Conservation (phyloP, 2,113 vertebrate species). For the Vicugna pacos region DNA sequence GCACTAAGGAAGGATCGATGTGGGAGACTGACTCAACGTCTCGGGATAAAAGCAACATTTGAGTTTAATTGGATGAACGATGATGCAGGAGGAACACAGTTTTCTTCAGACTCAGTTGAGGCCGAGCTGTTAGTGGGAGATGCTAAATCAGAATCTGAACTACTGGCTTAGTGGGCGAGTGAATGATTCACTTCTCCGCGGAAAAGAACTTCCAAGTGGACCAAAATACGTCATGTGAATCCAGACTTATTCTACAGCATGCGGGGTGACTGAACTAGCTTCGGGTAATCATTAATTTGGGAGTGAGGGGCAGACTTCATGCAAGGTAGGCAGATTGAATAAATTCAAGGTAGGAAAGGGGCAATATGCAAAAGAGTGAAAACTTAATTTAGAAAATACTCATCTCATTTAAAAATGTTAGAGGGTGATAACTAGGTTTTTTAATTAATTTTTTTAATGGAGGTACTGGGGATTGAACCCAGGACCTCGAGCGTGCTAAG, state of each 20-base stretch:
- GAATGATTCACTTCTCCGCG: background rate
- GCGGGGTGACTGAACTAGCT: background rate
- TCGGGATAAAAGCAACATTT: background rate
- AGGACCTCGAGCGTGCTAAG: too few relatives aligned
- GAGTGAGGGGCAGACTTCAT: background rate
- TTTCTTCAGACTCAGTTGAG: background rate
- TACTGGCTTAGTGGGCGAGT: accelerated
- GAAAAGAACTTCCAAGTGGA: background rate
- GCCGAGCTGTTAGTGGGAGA: background rate
- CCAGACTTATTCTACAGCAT: background rate
- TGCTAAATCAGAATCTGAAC: background rate
- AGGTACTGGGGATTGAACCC: too few relatives aligned
- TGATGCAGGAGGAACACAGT: accelerated
- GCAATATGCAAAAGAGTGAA: background rate
- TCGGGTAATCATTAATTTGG: background rate
- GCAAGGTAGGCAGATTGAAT: background rate
- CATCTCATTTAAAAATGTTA: too few relatives aligned
- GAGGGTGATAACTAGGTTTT: too few relatives aligned
- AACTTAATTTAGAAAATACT: background rate
- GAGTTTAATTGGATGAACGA: too few relatives aligned
- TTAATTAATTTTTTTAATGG: too few relatives aligned
- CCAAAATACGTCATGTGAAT: background rate
- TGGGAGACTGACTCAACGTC: background rate
- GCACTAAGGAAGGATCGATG: accelerated
- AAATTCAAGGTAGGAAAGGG: background rate